These are phyloP conservation scores for Lissonota sp. DNA, from an alignment of 2,888 invertebrate genomes.

Conservation along the genomic window DNA sequence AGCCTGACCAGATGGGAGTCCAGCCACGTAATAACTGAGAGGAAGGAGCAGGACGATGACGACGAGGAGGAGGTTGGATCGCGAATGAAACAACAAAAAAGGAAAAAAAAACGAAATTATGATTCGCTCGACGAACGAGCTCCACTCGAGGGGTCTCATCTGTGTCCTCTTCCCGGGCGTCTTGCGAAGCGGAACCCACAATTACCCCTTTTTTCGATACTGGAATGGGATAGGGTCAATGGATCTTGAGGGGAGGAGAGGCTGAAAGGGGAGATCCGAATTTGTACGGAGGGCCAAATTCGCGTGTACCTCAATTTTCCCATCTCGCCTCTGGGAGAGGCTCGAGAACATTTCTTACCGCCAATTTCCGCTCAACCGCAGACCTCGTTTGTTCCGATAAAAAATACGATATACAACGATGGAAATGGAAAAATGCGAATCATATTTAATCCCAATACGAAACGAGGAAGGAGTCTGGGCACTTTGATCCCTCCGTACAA, in stretches of 20 bases:
- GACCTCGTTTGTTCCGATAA: conserved; percentile 25
- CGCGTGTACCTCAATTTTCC: conserved; percentile 6
- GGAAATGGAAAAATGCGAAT: background rate
- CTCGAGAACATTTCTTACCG: background rate
- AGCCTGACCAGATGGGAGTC: conserved; percentile 53
- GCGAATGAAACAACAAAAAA: conserved; percentile 27
- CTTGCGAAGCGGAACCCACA: conserved; percentile 64
- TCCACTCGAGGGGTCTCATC: conserved; percentile 6
- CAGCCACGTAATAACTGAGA: conserved; percentile 53
- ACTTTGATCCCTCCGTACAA: background rate
- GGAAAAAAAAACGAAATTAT: conserved; percentile 1
- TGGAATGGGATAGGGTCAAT: conserved; percentile 72
- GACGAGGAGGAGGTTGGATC: conserved; percentile 41
- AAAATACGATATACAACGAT: background rate
- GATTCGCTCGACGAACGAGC: conserved; percentile 10
- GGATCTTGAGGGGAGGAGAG: too few species aligned
- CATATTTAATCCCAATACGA: background rate
- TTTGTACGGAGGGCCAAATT: conserved; percentile 28
- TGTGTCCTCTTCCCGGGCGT: conserved; percentile 28
- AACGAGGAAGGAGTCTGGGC: background rate
- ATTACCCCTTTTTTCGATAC: conserved; percentile 71
- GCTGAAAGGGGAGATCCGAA: conserved; percentile 65
- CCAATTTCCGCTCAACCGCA: conserved; percentile 22
- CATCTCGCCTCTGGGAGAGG: background rate
- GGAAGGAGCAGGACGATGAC: background rate